Evolutionary conservation across 2,888 invertebrate species (phyloP).

Genomic region (Tenodera sinensis): DNA sequence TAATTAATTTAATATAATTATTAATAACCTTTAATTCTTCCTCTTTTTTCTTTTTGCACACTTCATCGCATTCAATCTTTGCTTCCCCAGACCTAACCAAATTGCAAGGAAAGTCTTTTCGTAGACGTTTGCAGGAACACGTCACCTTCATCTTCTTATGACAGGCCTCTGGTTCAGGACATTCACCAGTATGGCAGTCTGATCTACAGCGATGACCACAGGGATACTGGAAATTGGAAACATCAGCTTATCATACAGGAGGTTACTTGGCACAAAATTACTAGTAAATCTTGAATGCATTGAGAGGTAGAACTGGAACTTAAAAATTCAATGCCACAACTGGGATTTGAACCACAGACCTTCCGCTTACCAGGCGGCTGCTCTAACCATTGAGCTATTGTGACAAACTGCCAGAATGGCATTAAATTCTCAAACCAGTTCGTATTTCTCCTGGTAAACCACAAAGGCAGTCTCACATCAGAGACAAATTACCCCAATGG

Average conservation of each 20-base stretch:
- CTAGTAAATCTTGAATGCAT: background rate
- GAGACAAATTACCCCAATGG: no score
- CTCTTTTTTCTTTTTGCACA: conserved; percentile 57
- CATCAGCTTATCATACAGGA: background rate
- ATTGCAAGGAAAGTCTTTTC: conserved; percentile 68
- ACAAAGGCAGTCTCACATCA: no score
- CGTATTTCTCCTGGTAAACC: no score
- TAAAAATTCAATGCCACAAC: no score
- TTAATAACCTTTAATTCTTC: conserved; percentile 46
- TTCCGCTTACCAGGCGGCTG: no score
- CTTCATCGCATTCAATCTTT: conserved; percentile 59
- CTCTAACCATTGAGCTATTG: no score
- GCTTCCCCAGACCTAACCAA: conserved; percentile 43
- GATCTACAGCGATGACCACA: conserved; percentile 82
- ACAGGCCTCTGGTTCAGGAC: conserved; percentile 64
- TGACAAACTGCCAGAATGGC: no score
- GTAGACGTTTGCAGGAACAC: conserved; percentile 75
- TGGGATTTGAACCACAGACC: no score
- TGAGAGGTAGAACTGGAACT: no score
- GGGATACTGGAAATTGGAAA: conserved; percentile 52
- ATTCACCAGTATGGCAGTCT: conserved; percentile 70
- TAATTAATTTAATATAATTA: no score
- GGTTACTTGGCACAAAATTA: background rate
- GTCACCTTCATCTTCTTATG: conserved; percentile 73
- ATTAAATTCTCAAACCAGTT: no score